Base-by-base conservation (phyloP, 2,797 vertebrate species). In the Spinus olivaceus region DNA sequence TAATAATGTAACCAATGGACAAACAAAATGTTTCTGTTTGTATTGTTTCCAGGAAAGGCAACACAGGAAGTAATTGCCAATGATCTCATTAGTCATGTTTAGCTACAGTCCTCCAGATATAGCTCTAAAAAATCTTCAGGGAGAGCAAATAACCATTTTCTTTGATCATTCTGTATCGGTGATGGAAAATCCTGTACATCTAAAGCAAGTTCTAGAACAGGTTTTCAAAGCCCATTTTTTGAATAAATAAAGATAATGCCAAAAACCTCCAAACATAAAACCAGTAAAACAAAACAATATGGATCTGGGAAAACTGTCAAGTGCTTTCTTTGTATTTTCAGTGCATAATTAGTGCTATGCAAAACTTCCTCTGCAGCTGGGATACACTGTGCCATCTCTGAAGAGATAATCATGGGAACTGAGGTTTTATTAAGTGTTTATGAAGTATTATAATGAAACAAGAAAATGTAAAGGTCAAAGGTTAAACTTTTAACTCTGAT, bases 281-380 rank as follows among this genome's bases (percentile, higher is more conserved):
- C 32, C 9, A 81, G 42, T 35, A 76, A 85, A 92, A 56, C 63
- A 90, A 71, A 60, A 88, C 30, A 90, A 41, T 61, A 94, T 47
- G n/a, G 81, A 90, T 90, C 78, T 88, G 88, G 86, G 92, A 50
- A 91, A 94, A 91, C 90, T 32, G 30, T 94, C 95, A 96, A 97
- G 81, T 61, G 59, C 71, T 93, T 95, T 94, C 85, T 91, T 95
- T 88, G 60, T 94, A 76, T 89, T 96, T 96, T 95, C 86, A 93
- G 86, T 44, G 74, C 71, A 53, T 95, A 97, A 96, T 96, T 95
- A 96, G 95, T 66, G 54, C 64, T 37, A 41, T 32, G 80, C 64
- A 95, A 72, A 93, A 94, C 65, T 92, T 93, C 51, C 89, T 89
- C 74, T 69, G 88, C 94, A 96, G 95, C 89, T 97, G 94, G 85